These are phyloP conservation scores for Blastomussa wellsi DNA, from an alignment of 92 coral and sea anemone species.

Conservation along the genomic window DNA sequence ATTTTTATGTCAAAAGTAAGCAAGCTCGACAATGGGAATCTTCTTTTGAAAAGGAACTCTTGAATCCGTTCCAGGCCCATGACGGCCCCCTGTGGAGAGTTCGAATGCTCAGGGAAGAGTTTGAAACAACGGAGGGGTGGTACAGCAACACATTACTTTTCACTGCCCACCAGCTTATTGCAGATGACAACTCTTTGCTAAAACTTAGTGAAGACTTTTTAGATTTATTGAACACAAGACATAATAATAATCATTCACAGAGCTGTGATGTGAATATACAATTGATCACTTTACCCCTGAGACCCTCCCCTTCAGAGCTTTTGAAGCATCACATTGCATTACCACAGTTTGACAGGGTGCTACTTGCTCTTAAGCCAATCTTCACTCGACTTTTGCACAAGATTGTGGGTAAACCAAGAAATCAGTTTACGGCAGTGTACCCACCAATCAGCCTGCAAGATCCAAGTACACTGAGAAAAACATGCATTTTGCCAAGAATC, in stretches of 20 bases:
- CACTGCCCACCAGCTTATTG: conserved; percentile 61
- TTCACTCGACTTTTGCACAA: conserved; percentile 24
- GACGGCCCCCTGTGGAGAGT: conserved; percentile 77
- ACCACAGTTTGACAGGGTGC: conserved; percentile 38
- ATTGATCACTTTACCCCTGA: conserved; percentile 21
- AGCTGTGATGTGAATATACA: background rate
- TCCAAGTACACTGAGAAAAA: conserved; percentile 63
- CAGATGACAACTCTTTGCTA: conserved; percentile 66
- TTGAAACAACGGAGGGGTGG: conserved; percentile 53
- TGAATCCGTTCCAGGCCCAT: conserved; percentile 51
- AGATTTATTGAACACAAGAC: conserved; percentile 50
- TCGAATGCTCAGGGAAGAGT: conserved; percentile 72
- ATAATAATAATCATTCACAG: background rate
- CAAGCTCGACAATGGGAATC: conserved; percentile 62
- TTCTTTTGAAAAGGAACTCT: conserved; percentile 65
- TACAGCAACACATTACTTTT: conserved; percentile 73
- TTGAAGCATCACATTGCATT: conserved; percentile 45
- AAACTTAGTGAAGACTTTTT: conserved; percentile 68
- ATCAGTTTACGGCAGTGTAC: conserved; percentile 58
- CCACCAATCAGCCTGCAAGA: conserved; percentile 66
- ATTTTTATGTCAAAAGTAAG: conserved; percentile 50
- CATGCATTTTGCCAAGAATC: conserved; percentile 62
- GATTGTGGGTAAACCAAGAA: conserved; percentile 51
- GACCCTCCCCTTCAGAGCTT: conserved; percentile 52
- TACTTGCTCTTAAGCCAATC: conserved; percentile 29